Conservation (phyloP, 2,797 vertebrate genomes). For the Malacoraja senta region DNA sequence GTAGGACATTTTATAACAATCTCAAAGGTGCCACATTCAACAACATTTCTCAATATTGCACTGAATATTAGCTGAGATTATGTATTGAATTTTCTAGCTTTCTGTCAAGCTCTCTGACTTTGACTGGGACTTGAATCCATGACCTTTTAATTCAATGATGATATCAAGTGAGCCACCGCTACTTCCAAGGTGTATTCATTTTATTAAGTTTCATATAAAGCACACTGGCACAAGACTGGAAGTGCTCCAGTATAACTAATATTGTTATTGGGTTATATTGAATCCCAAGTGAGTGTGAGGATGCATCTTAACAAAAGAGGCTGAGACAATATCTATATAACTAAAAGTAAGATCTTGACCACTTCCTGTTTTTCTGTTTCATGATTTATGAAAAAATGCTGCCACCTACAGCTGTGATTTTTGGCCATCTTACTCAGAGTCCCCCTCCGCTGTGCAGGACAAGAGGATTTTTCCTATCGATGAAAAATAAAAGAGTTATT, state of each 20-base stretch:
- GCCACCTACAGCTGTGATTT: too few species aligned
- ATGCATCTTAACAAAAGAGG: neutral
- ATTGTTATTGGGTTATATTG: slow-evolving; percentile 12
- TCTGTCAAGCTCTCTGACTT: too few species aligned
- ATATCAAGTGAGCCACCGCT: neutral
- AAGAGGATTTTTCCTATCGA: too few species aligned
- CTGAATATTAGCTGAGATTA: neutral
- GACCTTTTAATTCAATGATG: neutral
- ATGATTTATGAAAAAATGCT: too few species aligned
- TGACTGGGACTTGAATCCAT: neutral
- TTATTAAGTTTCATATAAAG: slow-evolving; percentile 9
- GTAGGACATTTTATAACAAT: neutral
- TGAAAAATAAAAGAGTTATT: too few species aligned
- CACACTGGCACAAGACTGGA: slow-evolving; percentile 20
- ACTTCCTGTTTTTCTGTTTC: too few species aligned
- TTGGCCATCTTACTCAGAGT: too few species aligned
- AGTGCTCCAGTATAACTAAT: neutral
- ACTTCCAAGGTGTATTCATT: neutral
- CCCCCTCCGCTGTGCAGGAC: too few species aligned
- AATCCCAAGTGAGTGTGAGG: neutral
- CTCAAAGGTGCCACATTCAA: neutral
- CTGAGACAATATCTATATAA: too few species aligned
- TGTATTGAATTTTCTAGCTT: neutral
- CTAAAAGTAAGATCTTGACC: too few species aligned
- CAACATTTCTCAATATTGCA: neutral